Base-by-base conservation (phyloP, 2,113 vertebrate genomes). In the Gadus chalcogrammus region DNA sequence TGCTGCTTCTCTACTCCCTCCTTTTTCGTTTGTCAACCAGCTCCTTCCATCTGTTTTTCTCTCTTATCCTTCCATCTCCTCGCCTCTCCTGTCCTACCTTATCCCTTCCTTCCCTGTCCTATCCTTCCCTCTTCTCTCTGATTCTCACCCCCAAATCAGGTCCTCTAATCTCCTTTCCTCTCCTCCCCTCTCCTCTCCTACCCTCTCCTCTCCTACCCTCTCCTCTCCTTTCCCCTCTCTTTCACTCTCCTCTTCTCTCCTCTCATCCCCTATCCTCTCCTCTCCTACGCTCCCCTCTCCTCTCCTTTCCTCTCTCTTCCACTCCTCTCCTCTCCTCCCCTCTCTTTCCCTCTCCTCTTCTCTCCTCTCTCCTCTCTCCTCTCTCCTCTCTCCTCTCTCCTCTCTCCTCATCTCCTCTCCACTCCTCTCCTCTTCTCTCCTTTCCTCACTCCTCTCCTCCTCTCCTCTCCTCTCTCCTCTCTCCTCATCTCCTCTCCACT, bases 401-500 rank as follows among this genome's bases (percentile, higher is more conserved):
- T 71, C 77, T 69, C 75, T 85, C 87, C 84, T 85, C 82, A 16
- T 71, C 65, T 22, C 20, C 77, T 80, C 64, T 35, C 83, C 79
- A 78, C 74, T 22, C 27, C 13, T 64, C 2, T 22, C 62, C 27
- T 24, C 9, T 5, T 11, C 24, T 64, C 62, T 15, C 24, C 0
- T 31, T 17, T 11, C 28, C 66, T 67, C 74, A 68, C 53, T 56
- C 31, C 16, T 28, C 11, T n/a, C 42, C 55, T 24, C 17, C 67
- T 68, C 67, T 61, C 22, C 1, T 24, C 27, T 20, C 56, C 7
- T 61, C 28, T 22, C 58, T 31, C 42, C 65, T 71, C 77, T 69
- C 75, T 85, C 87, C 84, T 85, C 82, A 16, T 71, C 65, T 22
- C 20, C 77, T 80, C 64, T 35, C 83, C 79, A 78, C 74, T 85